Conservation (phyloP, 2,797 vertebrate genomes). For the Muscicapa striata region DNA sequence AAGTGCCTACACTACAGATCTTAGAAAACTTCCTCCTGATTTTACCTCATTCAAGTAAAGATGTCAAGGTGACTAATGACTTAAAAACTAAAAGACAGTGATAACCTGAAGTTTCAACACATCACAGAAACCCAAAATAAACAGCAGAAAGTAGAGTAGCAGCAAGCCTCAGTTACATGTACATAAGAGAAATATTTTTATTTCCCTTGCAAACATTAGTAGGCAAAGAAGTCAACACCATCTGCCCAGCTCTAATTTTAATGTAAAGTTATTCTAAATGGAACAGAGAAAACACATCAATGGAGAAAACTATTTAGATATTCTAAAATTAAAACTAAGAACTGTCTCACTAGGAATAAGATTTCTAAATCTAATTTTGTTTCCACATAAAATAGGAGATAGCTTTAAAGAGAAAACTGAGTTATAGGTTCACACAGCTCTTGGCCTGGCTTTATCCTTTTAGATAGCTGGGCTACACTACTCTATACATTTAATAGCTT, state of each 20-base stretch:
- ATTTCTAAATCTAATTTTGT: neutral
- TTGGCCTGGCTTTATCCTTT: neutral
- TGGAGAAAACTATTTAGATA: neutral
- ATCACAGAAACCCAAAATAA: neutral
- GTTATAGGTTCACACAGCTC: neutral
- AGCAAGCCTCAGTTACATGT: neutral
- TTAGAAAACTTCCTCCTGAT: neutral
- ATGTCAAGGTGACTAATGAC: neutral
- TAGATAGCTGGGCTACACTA: neutral
- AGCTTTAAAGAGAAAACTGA: neutral
- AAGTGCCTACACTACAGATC: neutral
- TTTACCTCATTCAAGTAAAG: neutral
- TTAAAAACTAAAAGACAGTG: neutral
- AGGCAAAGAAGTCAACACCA: constrained; percentile 41
- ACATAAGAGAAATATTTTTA: constrained; percentile 49
- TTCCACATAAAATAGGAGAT: neutral
- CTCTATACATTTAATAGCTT: neutral
- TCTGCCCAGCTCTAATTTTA: constrained; percentile 43
- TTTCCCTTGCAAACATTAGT: constrained; percentile 42
- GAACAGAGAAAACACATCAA: constrained; percentile 7
- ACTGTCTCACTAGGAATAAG: neutral
- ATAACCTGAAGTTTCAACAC: neutral
- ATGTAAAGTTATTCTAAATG: constrained; percentile 36
- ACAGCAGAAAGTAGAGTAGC: neutral
- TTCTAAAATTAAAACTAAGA: constrained; percentile 2